Evolutionary conservation across 2,113 vertebrate species (phyloP).

Genomic region (Chaetodon trifascialis): DNA sequence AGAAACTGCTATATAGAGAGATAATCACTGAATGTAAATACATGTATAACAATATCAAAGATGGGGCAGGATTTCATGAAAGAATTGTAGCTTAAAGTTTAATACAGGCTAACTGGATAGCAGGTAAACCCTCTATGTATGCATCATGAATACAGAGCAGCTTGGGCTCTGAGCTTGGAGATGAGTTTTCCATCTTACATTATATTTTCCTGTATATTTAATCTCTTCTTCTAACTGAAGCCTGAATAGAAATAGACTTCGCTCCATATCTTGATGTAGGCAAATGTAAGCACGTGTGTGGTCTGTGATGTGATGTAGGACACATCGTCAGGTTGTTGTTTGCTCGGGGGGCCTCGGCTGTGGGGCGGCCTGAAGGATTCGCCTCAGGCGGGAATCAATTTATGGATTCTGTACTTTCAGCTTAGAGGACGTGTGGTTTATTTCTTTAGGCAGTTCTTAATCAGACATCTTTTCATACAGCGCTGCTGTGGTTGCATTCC

Average conservation of each 20-base stretch:
- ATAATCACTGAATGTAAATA: background rate
- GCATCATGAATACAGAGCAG: background rate
- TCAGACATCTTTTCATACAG: background rate
- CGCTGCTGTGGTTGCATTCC: background rate
- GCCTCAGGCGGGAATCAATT: conserved; percentile 29
- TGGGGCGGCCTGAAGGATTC: conserved; percentile 31
- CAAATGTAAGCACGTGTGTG: conserved; percentile 57
- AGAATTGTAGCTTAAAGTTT: too few species aligned
- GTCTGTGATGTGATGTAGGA: conserved; percentile 49
- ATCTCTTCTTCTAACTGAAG: conserved; percentile 18
- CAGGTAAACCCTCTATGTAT: background rate
- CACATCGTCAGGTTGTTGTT: conserved; percentile 43
- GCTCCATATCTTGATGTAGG: conserved; percentile 7
- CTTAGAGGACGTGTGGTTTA: background rate
- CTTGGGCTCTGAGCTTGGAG: background rate
- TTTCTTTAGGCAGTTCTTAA: conserved; percentile 3
- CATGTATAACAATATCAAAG: background rate
- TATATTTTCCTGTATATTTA: background rate
- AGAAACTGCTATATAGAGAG: background rate
- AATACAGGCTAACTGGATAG: too few species aligned
- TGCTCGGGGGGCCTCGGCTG: conserved; percentile 5
- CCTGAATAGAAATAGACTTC: conserved; percentile 10
- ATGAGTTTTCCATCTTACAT: background rate
- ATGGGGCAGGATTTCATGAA: background rate
- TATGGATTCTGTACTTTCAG: conserved; percentile 15